phyloP scores from a whole-genome alignment of 2,797 vertebrate genomes.

The Poecile montanus region DNA sequence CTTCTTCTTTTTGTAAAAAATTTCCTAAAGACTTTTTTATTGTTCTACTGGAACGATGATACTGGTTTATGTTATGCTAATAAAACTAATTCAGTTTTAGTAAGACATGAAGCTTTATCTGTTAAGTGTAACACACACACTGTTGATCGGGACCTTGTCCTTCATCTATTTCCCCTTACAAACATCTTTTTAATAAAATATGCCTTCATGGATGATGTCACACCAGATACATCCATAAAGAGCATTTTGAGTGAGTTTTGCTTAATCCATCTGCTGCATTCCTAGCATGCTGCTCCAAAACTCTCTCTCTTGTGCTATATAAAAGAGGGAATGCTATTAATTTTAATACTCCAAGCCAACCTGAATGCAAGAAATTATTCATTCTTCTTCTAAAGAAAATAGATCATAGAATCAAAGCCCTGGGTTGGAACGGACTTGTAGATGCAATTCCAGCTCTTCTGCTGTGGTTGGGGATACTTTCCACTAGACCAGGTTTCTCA shows the following conservation, averaged over 20 bases:
- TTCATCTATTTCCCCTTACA: neutral
- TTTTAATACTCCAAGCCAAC: neutral
- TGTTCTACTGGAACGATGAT: neutral
- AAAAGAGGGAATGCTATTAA: neutral
- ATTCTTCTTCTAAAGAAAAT: neutral
- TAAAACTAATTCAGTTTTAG: neutral
- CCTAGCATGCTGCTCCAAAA: neutral
- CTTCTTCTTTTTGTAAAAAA: neutral
- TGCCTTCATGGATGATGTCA: neutral
- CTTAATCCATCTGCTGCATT: neutral
- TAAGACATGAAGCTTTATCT: neutral
- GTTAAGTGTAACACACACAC: neutral
- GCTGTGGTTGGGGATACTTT: neutral
- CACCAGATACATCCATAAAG: neutral
- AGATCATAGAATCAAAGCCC: neutral
- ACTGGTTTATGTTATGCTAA: neutral
- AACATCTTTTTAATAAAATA: neutral
- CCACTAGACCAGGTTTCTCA: neutral
- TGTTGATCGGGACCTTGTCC: neutral
- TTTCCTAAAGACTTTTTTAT: neutral
- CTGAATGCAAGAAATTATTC: neutral
- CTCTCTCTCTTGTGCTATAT: neutral
- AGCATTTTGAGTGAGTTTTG: neutral
- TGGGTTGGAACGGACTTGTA: too few species aligned
- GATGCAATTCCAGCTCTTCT: neutral